These are phyloP conservation scores for Andrena trimmerana DNA, from an alignment of 2,888 invertebrate species.

Conservation along the genomic window DNA sequence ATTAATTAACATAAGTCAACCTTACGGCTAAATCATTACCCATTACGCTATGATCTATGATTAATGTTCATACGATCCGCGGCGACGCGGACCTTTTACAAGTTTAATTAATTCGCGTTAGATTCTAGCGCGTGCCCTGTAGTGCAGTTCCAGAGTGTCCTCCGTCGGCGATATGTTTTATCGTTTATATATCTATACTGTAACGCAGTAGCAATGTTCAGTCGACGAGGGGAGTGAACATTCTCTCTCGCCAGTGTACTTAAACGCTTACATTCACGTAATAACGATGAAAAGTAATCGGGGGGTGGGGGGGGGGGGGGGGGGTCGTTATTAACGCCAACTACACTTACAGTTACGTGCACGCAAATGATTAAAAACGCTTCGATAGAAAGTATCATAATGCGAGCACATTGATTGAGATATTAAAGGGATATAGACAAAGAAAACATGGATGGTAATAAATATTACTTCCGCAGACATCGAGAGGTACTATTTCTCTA, in stretches of 20 bases:
- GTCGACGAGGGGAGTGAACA: background rate
- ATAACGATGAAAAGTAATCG: constrained; percentile 16
- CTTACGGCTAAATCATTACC: constrained; percentile 70
- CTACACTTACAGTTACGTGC: constrained; percentile 61
- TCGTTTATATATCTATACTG: constrained; percentile 8
- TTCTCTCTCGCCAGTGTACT: constrained; percentile 18
- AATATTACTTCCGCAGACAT: constrained; percentile 65
- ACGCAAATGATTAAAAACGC: constrained; percentile 46
- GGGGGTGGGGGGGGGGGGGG: no score
- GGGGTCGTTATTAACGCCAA: constrained; percentile 21
- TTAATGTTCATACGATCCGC: constrained; percentile 51
- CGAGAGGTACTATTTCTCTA: constrained; percentile 56
- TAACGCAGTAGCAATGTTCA: constrained; percentile 25
- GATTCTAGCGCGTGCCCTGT: constrained; percentile 39
- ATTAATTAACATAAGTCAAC: constrained; percentile 69
- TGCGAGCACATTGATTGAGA: constrained; percentile 53
- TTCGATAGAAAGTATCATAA: constrained; percentile 48
- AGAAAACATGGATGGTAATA: constrained; percentile 65
- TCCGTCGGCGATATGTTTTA: constrained; percentile 1
- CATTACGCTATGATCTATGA: constrained; percentile 66
- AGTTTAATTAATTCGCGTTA: constrained; percentile 50
- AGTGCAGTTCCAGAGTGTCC: constrained; percentile 36
- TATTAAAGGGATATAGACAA: constrained; percentile 56
- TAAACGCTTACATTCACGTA: constrained; percentile 14
- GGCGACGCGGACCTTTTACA: constrained; percentile 37